Evolutionary conservation across 2,888 invertebrate species (phyloP), one percentile per base, ranked within the genome.

Genomic region (Hartigia nigra): DNA sequence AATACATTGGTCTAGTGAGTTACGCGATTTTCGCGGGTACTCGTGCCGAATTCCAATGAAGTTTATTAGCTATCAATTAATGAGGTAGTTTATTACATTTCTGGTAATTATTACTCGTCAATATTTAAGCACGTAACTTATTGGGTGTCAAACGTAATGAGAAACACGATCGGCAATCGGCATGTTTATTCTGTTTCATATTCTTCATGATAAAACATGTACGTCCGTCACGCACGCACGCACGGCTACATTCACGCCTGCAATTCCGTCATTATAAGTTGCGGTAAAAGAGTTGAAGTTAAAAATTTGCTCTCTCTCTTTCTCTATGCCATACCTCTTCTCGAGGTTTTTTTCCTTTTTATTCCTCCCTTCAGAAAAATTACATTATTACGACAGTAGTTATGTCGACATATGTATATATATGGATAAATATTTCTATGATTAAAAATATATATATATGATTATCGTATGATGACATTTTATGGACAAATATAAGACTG

Each of bases 201-300:
- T n/a, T 12, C 72, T 11, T 72, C 14, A 1, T 70, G 12, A 32
- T 72, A 34, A 14, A 12, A 72, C 72, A 12, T 72, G n/a, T 34
- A 34, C 72, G 72, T 23, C 12, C 72, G 31, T 72, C 31, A 72
- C 72, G 72, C 72, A 72, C 72, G 72, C 72, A 32, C 72, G 72
- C 3, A 72, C 72, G 72, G 12, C 23, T 55, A 23, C 9, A 72
- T 72, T 72, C 72, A 72, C 72, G 31, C 72, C 14, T 34, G 32
- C 72, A 12, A 34, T 72, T 72, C 31, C 72, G 72, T 1, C 12
- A 12, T 72, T 72, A 12, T 31, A 23, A 2, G 23, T 23, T 55
- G 55, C 23, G 55, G 23, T 23, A 55, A 55, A 55, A 5, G 55
- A 55, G 23, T 55, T 55, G 55, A 9, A 55, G 55, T 55, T 55